A percentile compares a stretch with the other conserved stretches of the same genome.
phyloP scores from a whole-genome alignment of 2,113 vertebrate species.

The Orthonyx spaldingii region DNA sequence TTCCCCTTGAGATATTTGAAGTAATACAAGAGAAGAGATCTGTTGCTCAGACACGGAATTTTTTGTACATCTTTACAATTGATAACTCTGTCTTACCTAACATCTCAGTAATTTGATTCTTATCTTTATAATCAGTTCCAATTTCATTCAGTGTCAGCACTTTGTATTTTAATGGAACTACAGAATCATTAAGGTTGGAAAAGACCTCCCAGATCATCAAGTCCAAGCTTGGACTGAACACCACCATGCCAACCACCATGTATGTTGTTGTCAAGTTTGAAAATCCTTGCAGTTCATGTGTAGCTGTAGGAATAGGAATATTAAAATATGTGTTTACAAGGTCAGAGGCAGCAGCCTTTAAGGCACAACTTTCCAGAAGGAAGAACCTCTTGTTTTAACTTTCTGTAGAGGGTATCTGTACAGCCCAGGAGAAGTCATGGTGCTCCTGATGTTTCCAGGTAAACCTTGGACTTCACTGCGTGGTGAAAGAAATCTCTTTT shows the following conservation, averaged over 20 bases:
- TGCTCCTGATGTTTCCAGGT: background rate
- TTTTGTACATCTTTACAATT: background rate
- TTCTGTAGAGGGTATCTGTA: background rate
- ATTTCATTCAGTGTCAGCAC: background rate
- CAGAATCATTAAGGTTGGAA: background rate
- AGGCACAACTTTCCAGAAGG: background rate
- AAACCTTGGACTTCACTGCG: background rate
- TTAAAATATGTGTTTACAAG: background rate
- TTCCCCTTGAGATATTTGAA: background rate
- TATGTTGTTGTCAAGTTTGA: background rate
- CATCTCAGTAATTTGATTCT: background rate
- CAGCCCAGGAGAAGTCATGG: background rate
- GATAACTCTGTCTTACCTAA: background rate
- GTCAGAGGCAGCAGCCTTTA: background rate
- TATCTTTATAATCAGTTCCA: background rate
- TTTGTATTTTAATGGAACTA: background rate
- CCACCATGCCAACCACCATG: background rate
- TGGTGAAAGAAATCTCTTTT: background rate
- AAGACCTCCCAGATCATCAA: background rate
- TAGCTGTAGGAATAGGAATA: background rate
- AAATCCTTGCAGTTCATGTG: background rate
- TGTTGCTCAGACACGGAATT: background rate
- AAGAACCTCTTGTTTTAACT: background rate
- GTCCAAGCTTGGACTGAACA: accelerated
- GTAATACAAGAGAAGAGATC: background rate